Percentiles rank a stretch among this genome's conserved stretches.
phyloP scores from a whole-genome alignment of 2,113 vertebrate genomes.

The Oryzias javanicus region DNA sequence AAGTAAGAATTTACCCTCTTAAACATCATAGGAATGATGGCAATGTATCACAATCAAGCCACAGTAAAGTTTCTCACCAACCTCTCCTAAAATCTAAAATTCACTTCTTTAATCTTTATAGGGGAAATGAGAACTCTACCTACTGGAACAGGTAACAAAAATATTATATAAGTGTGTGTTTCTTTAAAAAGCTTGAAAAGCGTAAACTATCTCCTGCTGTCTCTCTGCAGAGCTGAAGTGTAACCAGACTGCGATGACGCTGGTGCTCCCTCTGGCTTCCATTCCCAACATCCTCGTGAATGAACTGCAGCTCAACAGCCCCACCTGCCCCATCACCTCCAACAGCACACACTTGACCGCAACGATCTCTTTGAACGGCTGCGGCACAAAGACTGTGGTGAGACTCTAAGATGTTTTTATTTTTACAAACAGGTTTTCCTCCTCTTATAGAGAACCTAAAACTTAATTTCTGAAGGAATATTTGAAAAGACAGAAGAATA shows the following conservation, averaged over 20 bases:
- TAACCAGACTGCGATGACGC: slow-evolving; percentile 51
- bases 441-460: too few species aligned
- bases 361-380: slow-evolving; percentile 57
- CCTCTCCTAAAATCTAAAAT: slow-evolving; percentile 5
- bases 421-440: too few species aligned
- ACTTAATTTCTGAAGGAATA: too few species aligned
- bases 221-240: slow-evolving; percentile 62
- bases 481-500: too few species aligned
- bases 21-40: slow-evolving; percentile 10
- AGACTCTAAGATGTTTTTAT: background rate
- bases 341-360: slow-evolving; percentile 69
- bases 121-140: slow-evolving; percentile 56
- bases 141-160: slow-evolving; percentile 60
- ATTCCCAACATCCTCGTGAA: slow-evolving; percentile 43
- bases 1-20: slow-evolving; percentile 58
- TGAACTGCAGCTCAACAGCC: slow-evolving; percentile 71
- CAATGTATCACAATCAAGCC: background rate
- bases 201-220: slow-evolving; percentile 8
- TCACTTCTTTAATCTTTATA: slow-evolving; percentile 33
- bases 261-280: slow-evolving; percentile 64
- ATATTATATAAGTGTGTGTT: background rate
- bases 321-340: slow-evolving; percentile 59
- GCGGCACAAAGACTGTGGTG: slow-evolving; percentile 74
- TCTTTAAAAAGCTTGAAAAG: too few species aligned
- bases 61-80: background rate